Evolutionary conservation across 2,797 vertebrate genomes (phyloP), one percentile per base, ranked within the genome.

Genomic region (Austrolebias charrua): DNA sequence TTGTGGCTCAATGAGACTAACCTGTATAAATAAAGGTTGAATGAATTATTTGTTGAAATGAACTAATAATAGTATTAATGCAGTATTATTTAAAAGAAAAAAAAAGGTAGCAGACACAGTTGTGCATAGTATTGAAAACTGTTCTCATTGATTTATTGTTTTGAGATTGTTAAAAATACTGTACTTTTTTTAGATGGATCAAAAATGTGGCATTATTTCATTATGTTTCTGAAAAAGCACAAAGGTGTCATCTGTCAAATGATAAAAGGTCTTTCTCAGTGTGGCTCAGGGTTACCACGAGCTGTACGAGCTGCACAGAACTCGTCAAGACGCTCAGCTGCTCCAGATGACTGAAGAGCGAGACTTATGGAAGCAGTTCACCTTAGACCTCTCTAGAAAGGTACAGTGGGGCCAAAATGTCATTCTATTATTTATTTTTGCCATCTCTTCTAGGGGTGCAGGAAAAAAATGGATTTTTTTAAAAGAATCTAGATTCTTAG

Each of bases 221-320:
- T 18, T 43, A 29, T 9, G 4, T 40, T 28, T 46, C 15, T 35
- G 12, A 28, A 56, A 58, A 56, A 43, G 4, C 18, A 28, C 7
- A 58, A 65, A n/a, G 49, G 24, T 35, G 20, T 66, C 14, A 55
- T 28, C 16, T 62, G 15, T 69, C 1, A 48, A 43, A 43, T 50
- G 11, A 24, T 44, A 1, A 20, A 5, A 63, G 14, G 12, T 42
- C 64, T 19, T 48, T 60, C 40, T 54, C 81, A 96, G 95, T 66
- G 82, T 95, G 82, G 88, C 95, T 60, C 92, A 93, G 80, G 90
- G 93, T 66, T 96, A 95, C 79, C 93, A 93, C 12, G 84, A 93
- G 16, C 88, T 97, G 45, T 95, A 96, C 9, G 91, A 95, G 73
- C 63, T 95, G 58, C 95, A 95, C 74, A 91, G 94, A 78, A 65